A percentile compares a stretch with the other conserved stretches of the same genome.
Evolutionary conservation across 2,113 vertebrate species (phyloP).

Genomic region (Galeopterus variegatus): DNA sequence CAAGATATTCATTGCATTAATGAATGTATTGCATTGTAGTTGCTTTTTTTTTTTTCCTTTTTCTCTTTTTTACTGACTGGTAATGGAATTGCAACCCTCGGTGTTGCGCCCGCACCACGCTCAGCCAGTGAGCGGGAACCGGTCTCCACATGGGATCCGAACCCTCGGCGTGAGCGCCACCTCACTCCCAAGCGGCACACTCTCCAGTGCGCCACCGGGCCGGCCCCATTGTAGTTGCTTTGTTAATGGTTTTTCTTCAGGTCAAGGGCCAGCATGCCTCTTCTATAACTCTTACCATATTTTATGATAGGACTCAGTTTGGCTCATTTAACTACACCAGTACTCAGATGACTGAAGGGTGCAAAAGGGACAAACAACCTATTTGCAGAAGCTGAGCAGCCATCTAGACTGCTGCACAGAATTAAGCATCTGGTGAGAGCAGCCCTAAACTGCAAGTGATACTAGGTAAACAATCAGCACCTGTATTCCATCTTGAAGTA

Average conservation of each 20-base stretch:
- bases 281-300: neutral
- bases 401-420: neutral
- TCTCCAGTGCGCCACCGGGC: too few relatives aligned
- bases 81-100: too few relatives aligned
- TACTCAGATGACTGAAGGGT: neutral
- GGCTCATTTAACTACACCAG: neutral
- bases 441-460: neutral
- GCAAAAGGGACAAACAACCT: neutral
- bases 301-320: neutral
- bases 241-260: constrained; percentile 4
- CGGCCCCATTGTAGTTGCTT: neutral
- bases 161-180: too few relatives aligned
- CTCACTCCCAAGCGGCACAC: too few relatives aligned
- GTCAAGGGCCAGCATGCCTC: neutral
- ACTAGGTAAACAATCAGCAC: neutral
- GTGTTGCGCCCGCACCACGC: too few relatives aligned
- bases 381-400: neutral
- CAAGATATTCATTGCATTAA: neutral
- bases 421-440: neutral
- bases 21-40: neutral
- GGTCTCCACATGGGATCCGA: too few relatives aligned
- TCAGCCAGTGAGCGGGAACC: too few relatives aligned
- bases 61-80: too few relatives aligned
- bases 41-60: too few relatives aligned
- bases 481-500: neutral